phyloP scores from a whole-genome alignment of 2,888 invertebrate species.

The Sisyra nigra region DNA sequence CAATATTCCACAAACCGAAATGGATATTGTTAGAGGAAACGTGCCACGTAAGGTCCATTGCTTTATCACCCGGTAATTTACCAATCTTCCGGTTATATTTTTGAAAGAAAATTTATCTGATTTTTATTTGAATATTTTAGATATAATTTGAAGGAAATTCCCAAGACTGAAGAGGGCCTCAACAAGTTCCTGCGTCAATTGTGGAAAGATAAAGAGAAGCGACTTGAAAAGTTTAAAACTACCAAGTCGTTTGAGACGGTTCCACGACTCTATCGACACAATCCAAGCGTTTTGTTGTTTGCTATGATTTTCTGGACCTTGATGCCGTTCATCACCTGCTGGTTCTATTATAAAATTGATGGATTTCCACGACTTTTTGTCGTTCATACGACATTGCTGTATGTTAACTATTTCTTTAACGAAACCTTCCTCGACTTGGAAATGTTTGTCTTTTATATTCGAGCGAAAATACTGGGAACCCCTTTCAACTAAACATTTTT shows the following conservation, averaged over 20 bases:
- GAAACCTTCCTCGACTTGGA: conserved; percentile 44
- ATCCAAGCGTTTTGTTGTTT: conserved; percentile 27
- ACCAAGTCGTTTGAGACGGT: conserved; percentile 31
- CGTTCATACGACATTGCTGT: conserved; percentile 34
- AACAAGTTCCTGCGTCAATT: conserved; percentile 45
- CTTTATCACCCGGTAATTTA: conserved; percentile 48
- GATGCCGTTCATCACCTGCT: conserved; percentile 32
- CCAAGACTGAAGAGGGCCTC: conserved; percentile 36
- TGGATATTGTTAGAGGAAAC: conserved; percentile 50
- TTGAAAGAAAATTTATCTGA: neutral
- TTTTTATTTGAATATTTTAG: too few species aligned
- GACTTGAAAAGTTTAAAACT: conserved; percentile 38
- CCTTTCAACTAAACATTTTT: too few species aligned
- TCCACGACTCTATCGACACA: conserved; percentile 19
- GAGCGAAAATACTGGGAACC: neutral
- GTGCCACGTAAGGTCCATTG: conserved; percentile 61
- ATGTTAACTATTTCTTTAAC: conserved; percentile 35
- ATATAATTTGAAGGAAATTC: conserved; percentile 40
- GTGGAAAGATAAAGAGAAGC: conserved; percentile 49
- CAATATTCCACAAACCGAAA: conserved; percentile 57
- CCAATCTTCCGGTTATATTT: neutral
- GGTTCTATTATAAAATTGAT: conserved; percentile 26
- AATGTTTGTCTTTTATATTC: conserved; percentile 20
- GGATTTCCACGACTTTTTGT: conserved; percentile 37
- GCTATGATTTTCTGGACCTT: conserved; percentile 51